phyloP scores from a whole-genome alignment of 2,113 vertebrate species.

The Atrichornis clamosus region DNA sequence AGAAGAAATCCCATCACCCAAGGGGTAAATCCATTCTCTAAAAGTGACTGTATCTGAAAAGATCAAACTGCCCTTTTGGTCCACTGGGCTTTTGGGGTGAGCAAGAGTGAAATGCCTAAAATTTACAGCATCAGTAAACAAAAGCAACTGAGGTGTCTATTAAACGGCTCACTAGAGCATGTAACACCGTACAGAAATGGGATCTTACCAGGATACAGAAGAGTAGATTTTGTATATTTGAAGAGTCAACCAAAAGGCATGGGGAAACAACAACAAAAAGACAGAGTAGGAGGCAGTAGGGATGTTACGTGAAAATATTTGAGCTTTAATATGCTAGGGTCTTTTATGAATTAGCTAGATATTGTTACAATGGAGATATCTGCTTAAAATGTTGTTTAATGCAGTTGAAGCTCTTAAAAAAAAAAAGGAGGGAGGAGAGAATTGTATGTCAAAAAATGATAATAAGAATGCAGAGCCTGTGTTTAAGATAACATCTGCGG shows the following conservation, averaged over 20 bases:
- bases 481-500: neutral
- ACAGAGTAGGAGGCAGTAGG: neutral
- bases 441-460: neutral
- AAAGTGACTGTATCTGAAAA: neutral
- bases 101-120: neutral
- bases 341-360: neutral
- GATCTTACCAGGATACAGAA: neutral
- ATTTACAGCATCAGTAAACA: neutral
- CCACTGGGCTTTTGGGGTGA: neutral
- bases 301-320: neutral
- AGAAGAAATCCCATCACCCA: neutral
- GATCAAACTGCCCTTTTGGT: neutral
- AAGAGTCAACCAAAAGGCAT: neutral
- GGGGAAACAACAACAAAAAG: neutral
- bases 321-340: neutral
- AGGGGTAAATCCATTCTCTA: neutral
- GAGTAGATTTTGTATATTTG: neutral
- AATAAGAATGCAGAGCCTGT: neutral
- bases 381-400: neutral
- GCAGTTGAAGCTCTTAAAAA: neutral
- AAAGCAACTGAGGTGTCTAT: neutral
- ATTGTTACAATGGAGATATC: neutral
- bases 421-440: neutral
- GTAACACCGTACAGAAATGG: neutral
- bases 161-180: neutral